Percentiles rank a stretch among this genome's conserved stretches.
Conservation (phyloP, 2,113 vertebrate species). For the Chaetura pelagica region DNA sequence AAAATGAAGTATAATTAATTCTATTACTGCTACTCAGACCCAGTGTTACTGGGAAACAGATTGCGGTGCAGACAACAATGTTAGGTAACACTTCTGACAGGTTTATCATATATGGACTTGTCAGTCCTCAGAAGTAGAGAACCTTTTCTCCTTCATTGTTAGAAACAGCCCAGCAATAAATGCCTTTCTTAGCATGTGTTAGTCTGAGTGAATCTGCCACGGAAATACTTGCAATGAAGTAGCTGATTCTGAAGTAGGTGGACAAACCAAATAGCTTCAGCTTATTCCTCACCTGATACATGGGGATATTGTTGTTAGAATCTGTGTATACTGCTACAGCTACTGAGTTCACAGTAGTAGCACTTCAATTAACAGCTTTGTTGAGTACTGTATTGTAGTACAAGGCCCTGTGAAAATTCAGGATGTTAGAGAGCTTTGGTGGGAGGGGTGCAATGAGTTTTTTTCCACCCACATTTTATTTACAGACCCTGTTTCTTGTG, state of each 20-base stretch:
- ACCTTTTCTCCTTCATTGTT: neutral
- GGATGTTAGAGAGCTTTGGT: neutral
- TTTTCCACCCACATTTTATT: neutral
- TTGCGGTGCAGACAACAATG: constrained; percentile 73
- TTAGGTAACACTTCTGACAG: constrained; percentile 73
- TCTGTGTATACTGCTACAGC: neutral
- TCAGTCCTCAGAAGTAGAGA: constrained; percentile 40
- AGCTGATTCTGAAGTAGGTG: neutral
- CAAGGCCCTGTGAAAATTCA: neutral
- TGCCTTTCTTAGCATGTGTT: neutral
- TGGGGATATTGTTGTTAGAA: neutral
- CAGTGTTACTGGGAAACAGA: constrained; percentile 81
- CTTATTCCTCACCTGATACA: neutral
- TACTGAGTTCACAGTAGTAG: neutral
- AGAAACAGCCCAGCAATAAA: neutral
- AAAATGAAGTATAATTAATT: constrained; percentile 92
- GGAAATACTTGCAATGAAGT: neutral
- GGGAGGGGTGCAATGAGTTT: neutral
- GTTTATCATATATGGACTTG: constrained; percentile 52
- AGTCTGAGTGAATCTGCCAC: neutral
- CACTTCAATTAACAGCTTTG: neutral
- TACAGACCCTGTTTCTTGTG: neutral
- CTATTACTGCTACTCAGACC: constrained; percentile 80
- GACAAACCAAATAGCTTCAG: neutral
- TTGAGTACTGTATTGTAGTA: neutral